Conservation (phyloP, 1,140 invertebrate genomes). For the Argopecten irradians region DNA sequence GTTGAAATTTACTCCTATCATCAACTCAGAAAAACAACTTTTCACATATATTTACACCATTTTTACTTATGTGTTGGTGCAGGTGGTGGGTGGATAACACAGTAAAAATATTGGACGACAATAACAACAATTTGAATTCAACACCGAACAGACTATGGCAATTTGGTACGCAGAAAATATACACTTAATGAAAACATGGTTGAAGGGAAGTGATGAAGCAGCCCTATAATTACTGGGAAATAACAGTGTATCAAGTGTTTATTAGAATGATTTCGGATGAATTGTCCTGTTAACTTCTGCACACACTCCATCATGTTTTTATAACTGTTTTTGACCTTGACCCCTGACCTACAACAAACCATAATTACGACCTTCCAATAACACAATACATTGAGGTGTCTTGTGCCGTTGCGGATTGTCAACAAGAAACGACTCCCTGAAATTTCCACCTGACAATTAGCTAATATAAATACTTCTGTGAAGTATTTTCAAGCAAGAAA, state of each 20-base stretch:
- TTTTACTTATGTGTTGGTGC: neutral
- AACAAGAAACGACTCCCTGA: too few relatives aligned
- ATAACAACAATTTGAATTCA: neutral
- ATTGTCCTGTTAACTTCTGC: neutral
- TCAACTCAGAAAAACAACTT: neutral
- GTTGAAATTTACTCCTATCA: neutral
- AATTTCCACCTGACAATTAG: too few relatives aligned
- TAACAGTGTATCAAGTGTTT: neutral
- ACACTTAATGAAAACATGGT: neutral
- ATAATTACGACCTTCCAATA: neutral
- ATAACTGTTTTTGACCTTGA: constrained; percentile 8
- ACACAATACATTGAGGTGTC: neutral
- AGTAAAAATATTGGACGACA: neutral
- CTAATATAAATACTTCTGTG: too few relatives aligned
- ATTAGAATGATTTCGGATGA: neutral
- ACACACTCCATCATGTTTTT: neutral
- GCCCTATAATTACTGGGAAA: neutral
- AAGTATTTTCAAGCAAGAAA: too few relatives aligned
- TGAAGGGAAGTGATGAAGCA: neutral
- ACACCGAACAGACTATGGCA: neutral
- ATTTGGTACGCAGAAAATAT: neutral
- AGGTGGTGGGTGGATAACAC: neutral
- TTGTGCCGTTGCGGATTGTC: neutral
- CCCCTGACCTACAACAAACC: neutral
- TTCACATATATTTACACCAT: neutral